Conservation (phyloP, 2,113 vertebrate genomes). For the Pedetes capensis region DNA sequence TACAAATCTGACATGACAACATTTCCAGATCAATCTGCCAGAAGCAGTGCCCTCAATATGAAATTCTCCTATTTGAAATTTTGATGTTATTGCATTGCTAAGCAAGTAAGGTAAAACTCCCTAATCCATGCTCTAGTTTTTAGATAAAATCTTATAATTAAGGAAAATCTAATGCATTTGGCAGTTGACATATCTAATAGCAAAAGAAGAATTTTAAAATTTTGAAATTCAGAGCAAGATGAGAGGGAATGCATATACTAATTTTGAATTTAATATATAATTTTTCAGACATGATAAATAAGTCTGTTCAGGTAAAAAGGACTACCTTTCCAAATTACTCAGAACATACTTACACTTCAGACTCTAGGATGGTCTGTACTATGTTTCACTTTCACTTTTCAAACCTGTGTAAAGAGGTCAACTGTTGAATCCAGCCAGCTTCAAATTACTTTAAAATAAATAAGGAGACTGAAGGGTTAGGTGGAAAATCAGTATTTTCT, state of each 20-base stretch:
- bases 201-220: constrained; percentile 1
- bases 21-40: neutral
- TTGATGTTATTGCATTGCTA: neutral
- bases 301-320: constrained; percentile 55
- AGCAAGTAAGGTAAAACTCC: constrained; percentile 31
- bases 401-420: constrained; percentile 73
- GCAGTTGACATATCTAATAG: neutral
- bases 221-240: neutral
- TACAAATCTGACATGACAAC: neutral
- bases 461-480: constrained; percentile 39
- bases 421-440: constrained; percentile 73
- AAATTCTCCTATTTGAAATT: constrained; percentile 9
- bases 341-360: constrained; percentile 48
- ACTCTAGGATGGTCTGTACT: constrained; percentile 59
- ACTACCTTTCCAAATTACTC: constrained; percentile 56
- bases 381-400: constrained; percentile 70
- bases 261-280: constrained; percentile 25
- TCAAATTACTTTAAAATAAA: constrained; percentile 81
- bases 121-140: neutral
- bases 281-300: constrained; percentile 51
- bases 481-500: constrained; percentile 45
- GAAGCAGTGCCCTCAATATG: neutral
- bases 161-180: neutral
- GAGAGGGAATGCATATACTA: neutral
- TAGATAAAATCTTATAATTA: neutral